These are phyloP conservation scores for Tragelaphus imberbis DNA, from an alignment of 2,113 vertebrate genomes.

Conservation along the genomic window DNA sequence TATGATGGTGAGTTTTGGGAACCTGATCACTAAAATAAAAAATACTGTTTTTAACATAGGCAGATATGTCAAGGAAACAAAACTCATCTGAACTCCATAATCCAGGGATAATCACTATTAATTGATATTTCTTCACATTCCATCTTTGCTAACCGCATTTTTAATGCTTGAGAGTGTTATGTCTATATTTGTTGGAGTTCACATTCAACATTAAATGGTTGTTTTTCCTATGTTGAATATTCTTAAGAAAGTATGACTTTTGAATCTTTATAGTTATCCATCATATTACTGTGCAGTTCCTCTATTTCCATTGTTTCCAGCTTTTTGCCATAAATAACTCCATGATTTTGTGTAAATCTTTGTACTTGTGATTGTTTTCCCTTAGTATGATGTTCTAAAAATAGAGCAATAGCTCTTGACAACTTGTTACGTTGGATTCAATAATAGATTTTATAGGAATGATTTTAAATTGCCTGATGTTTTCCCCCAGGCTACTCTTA, in stretches of 20 bases:
- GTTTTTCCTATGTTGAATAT: conserved; percentile 19
- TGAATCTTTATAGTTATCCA: not conserved
- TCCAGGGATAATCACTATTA: not conserved
- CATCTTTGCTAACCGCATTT: not conserved
- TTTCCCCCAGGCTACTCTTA: not conserved
- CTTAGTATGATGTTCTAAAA: conserved; percentile 11
- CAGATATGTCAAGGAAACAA: not conserved
- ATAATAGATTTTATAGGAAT: not conserved
- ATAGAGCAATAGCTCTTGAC: conserved; percentile 4
- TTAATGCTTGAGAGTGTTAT: not conserved
- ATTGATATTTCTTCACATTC: not conserved
- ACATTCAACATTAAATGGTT: not conserved
- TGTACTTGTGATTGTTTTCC: not conserved
- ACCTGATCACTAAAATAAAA: conserved; percentile 3
- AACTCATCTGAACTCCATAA: not conserved
- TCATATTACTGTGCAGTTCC: not conserved
- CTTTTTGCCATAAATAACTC: conserved; percentile 29
- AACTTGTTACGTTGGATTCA: not conserved
- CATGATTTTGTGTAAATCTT: conserved; percentile 12
- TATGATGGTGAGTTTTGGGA: not conserved
- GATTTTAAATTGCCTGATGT: not conserved
- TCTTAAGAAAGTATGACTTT: not conserved
- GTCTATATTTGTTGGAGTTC: not conserved
- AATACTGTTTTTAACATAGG: not conserved
- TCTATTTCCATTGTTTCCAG: not conserved